phyloP scores from a whole-genome alignment of 2,113 vertebrate species.

The Tichodroma muraria region DNA sequence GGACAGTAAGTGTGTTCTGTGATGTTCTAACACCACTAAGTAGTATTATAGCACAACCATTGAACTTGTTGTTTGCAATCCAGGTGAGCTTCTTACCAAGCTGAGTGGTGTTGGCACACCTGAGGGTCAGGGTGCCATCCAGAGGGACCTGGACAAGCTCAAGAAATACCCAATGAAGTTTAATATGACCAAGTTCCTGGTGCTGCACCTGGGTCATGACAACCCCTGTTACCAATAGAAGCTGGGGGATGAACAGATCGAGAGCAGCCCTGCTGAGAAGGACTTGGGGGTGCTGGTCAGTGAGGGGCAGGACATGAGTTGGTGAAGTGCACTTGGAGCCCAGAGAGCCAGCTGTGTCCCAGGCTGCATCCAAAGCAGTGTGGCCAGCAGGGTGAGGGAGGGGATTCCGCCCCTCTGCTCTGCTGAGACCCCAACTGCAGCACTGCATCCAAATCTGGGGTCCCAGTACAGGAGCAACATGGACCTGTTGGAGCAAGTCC shows the following conservation, averaged over 20 bases:
- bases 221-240: accelerated
- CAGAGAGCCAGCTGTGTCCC: neutral
- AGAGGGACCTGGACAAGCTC: neutral
- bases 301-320: neutral
- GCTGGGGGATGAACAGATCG: accelerated
- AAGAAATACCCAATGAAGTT: neutral
- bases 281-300: too few relatives aligned
- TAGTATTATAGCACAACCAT: neutral
- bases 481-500: too few relatives aligned
- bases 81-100: neutral
- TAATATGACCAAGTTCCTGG: neutral
- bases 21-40: accelerated
- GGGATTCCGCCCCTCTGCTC: neutral
- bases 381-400: accelerated
- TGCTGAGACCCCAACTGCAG: neutral
- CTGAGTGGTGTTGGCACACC: neutral
- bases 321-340: neutral
- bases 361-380: accelerated
- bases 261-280: neutral
- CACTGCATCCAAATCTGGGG: neutral
- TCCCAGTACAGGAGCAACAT: neutral
- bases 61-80: neutral
- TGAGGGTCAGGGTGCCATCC: neutral
- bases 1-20: neutral
- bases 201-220: too few relatives aligned